Evolutionary conservation across 2,797 vertebrate species (phyloP).

Genomic region (Knipowitschia caucasica): DNA sequence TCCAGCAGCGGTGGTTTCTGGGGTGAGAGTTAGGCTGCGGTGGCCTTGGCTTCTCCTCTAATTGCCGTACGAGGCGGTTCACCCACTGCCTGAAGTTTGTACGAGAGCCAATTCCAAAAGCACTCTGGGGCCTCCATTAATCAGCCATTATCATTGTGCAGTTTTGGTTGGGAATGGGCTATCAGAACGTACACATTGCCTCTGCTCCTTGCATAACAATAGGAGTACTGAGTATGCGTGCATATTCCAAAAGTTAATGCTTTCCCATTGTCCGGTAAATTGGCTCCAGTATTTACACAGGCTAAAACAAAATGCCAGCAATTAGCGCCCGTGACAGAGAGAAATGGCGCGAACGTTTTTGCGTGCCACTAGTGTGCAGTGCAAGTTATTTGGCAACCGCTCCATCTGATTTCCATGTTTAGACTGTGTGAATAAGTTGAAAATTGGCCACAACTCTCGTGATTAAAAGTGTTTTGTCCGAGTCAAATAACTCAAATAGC

Average conservation of each 20-base stretch:
- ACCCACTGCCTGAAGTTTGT: constrained; percentile 35
- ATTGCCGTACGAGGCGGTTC: constrained; percentile 57
- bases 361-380: constrained; percentile 45
- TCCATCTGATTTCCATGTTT: constrained; percentile 50
- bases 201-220: constrained; percentile 11
- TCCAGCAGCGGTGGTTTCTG: constrained; percentile 43
- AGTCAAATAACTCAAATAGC: neutral
- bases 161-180: neutral
- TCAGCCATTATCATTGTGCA: constrained; percentile 21
- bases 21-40: constrained; percentile 50
- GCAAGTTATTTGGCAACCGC: constrained; percentile 48
- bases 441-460: constrained; percentile 43
- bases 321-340: constrained; percentile 49
- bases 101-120: constrained; percentile 25
- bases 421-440: constrained; percentile 50
- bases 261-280: constrained; percentile 47
- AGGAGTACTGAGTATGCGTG: constrained; percentile 18
- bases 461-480: constrained; percentile 7
- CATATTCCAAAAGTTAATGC: constrained; percentile 44
- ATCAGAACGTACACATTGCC: constrained; percentile 12
- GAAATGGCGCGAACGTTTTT: constrained; percentile 30
- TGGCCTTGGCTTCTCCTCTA: constrained; percentile 49
- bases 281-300: constrained; percentile 36
- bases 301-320: constrained; percentile 48
- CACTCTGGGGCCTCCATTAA: constrained; percentile 7